These are phyloP conservation scores for Anoplopoma fimbria DNA, from an alignment of 2,113 vertebrate species.

Conservation along the genomic window DNA sequence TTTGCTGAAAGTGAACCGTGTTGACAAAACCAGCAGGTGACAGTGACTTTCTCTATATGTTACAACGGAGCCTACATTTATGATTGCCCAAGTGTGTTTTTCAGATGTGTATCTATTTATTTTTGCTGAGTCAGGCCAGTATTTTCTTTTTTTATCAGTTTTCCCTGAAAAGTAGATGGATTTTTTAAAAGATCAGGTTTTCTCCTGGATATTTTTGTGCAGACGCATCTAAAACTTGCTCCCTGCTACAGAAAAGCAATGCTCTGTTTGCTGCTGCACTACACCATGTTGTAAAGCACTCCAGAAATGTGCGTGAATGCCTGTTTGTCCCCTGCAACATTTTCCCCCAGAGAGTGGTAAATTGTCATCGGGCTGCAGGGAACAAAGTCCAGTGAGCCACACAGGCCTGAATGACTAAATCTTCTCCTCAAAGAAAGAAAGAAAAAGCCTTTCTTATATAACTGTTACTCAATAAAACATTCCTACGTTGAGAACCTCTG, in stretches of 20 bases:
- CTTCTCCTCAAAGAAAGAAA: neutral
- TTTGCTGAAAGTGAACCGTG: neutral
- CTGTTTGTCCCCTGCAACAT: neutral
- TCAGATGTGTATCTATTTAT: too few species aligned
- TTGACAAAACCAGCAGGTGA: neutral
- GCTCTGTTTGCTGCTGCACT: neutral
- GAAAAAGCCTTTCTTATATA: constrained; percentile 19
- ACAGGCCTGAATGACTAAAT: constrained; percentile 15
- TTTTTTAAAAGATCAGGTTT: neutral
- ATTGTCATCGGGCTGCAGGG: constrained; percentile 17
- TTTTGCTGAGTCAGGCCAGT: too few species aligned
- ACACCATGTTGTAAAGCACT: neutral
- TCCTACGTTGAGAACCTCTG: constrained; percentile 1
- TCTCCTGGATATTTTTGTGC: neutral
- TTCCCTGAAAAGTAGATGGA: neutral
- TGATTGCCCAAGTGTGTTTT: too few species aligned
- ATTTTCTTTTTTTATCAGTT: neutral
- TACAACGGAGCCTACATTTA: too few species aligned
- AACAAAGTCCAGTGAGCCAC: constrained; percentile 20
- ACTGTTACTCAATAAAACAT: constrained; percentile 36
- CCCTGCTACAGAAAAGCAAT: neutral
- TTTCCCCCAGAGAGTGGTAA: constrained; percentile 13
- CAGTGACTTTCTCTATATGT: neutral
- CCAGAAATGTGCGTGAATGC: neutral
- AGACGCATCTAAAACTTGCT: neutral